phyloP scores from a whole-genome alignment of 1,140 invertebrate genomes.

The Tetraneura akinire region DNA sequence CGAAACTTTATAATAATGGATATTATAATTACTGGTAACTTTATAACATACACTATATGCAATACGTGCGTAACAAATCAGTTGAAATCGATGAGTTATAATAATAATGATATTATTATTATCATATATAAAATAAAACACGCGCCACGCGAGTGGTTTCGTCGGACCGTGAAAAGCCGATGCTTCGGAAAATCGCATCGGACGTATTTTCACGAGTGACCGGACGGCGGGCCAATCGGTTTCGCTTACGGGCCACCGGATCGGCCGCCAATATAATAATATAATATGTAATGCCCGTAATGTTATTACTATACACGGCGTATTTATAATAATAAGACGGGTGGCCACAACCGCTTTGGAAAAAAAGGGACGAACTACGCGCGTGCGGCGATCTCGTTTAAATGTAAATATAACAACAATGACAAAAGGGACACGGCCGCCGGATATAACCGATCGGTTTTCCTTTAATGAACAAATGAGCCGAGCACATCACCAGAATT shows the following conservation, averaged over 20 bases:
- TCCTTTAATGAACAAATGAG: neutral
- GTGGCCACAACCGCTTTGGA: too few species aligned
- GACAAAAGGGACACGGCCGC: neutral
- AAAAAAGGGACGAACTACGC: neutral
- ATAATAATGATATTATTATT: too few species aligned
- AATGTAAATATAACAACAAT: slow-evolving; percentile 31
- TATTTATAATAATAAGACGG: neutral
- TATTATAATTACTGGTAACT: too few species aligned
- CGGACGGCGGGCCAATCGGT: slow-evolving; percentile 18
- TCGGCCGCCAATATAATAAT: neutral
- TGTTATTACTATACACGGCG: neutral
- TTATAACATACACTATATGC: too few species aligned
- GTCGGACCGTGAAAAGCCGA: slow-evolving; percentile 33
- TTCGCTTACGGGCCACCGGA: neutral
- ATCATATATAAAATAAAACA: neutral
- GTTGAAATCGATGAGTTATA: slow-evolving; percentile 40
- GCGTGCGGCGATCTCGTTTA: slow-evolving; percentile 31
- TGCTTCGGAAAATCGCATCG: slow-evolving; percentile 38
- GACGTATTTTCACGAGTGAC: slow-evolving; percentile 42
- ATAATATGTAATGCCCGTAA: too few species aligned
- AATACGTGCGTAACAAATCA: too few species aligned
- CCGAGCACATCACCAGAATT: neutral
- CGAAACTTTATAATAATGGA: too few species aligned
- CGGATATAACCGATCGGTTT: slow-evolving; percentile 40
- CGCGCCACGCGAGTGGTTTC: neutral